Conservation (phyloP, 2,113 vertebrate genomes). For the Vidua chalybeata region DNA sequence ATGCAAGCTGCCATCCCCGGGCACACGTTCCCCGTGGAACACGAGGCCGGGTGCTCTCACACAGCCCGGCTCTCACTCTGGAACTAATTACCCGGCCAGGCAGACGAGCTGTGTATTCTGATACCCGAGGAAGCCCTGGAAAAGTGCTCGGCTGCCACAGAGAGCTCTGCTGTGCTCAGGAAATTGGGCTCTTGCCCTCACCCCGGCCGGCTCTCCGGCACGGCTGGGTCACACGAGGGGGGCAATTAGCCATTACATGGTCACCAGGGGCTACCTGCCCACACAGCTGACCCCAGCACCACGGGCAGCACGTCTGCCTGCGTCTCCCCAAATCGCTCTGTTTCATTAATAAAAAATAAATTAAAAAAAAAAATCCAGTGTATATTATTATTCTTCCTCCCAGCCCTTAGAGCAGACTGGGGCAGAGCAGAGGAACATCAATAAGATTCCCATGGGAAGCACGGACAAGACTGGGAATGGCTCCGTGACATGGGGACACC, state of each 20-base stretch:
- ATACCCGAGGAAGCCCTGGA: background rate
- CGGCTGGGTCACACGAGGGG: background rate
- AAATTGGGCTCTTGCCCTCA: slow-evolving; percentile 48
- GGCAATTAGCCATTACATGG: background rate
- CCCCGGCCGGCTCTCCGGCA: background rate
- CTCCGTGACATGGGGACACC: background rate
- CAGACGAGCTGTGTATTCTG: background rate
- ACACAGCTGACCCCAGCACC: background rate
- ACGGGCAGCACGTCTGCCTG: background rate
- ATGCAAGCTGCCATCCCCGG: background rate
- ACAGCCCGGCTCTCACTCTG: background rate
- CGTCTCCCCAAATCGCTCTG: fast-evolving
- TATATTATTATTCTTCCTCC: background rate
- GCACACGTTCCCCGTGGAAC: fast-evolving
- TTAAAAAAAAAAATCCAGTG: background rate
- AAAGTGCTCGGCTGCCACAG: background rate
- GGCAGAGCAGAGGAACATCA: background rate
- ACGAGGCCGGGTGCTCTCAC: fast-evolving
- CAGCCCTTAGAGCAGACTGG: background rate
- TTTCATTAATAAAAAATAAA: background rate
- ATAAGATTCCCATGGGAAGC: background rate
- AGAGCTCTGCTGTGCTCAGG: slow-evolving; percentile 11
- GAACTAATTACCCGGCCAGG: background rate
- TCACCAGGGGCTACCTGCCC: background rate
- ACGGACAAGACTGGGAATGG: background rate